Base-by-base conservation (phyloP, 2,113 vertebrate genomes). In the Odocoileus hemionus region DNA sequence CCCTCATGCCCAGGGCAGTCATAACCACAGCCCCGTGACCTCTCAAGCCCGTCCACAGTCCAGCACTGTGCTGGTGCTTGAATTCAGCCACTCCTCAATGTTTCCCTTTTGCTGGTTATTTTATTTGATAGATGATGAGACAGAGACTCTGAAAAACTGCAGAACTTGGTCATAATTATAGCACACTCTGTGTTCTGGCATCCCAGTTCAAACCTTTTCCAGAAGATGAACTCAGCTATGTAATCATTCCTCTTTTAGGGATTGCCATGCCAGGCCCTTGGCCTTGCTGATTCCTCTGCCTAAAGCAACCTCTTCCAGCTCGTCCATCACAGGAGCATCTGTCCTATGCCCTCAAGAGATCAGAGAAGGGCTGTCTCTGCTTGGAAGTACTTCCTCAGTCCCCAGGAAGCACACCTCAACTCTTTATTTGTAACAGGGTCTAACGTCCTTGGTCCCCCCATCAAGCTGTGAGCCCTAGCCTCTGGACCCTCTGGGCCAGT, bases 11-110 rank as follows among this genome's bases (percentile, higher is more conserved):
- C 2, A 30, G 45, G 36, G 57, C 25, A 28, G 39, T 43, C 3
- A 2, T 16, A 14, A 50, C 17, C 25, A 39, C 4, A 67, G 2
- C 5, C 15, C 5, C 2, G 8, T 17, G 14, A 15, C 17, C 28
- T 30, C 25, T 47, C 6, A 2, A 21, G 1, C 4, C 0, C 0
- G 0, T 43, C 47, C 0, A 1, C 25, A 39, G 17, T 7, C 47
- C 33, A 17, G 23, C 7, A 5, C 9, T 30, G 21, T 79, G 78
- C 28, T 50, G 19, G 33, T 36, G 17, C 19, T 76, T 74, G 19
- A 23, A 70, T 50, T 47, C 55, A 93, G 54, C 25, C 25, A 4
- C 17, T 94, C 2, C 12, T 43, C 19, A 74, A 15, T 67, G 14
- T 23, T 36, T 28, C 21, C 36, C 8, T 6, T 67, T 84, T 74